phyloP scores from a whole-genome alignment of 1,140 invertebrate genomes.

The Hirudo medicinalis region DNA sequence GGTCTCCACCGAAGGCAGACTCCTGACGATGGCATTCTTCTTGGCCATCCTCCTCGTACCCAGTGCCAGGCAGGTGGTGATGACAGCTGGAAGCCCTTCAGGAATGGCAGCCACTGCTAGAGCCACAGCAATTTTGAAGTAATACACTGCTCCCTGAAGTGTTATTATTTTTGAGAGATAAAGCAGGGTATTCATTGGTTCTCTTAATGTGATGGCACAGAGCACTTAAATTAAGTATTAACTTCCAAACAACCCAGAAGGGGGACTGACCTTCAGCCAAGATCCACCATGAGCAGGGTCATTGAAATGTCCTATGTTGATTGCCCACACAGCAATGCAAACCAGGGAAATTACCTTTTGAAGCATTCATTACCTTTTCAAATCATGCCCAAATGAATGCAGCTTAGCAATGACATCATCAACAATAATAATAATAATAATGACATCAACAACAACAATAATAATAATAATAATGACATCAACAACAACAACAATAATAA shows the following conservation, averaged over 20 bases:
- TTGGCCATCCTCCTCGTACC: conserved; percentile 99
- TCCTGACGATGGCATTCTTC: conserved; percentile 99
- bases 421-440: conserved; percentile 9
- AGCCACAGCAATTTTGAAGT: conserved; percentile 99
- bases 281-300: conserved; percentile 99
- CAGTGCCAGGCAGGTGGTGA: conserved; percentile 94
- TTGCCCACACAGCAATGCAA: conserved; percentile 99
- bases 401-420: too few relatives aligned
- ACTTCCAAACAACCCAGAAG: neutral
- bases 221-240: neutral
- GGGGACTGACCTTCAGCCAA: conserved; percentile 71
- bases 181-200: too few relatives aligned
- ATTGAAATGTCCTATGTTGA: conserved; percentile 99
- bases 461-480: neutral
- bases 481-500: neutral
- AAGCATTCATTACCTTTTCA: too few relatives aligned
- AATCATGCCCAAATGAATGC: too few relatives aligned
- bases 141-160: conserved; percentile 41
- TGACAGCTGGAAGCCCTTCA: conserved; percentile 91
- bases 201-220: neutral
- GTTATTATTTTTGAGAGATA: neutral
- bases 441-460: too few relatives aligned
- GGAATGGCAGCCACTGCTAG: conserved; percentile 89
- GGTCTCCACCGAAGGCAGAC: conserved; percentile 96
- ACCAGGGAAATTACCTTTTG: conserved; percentile 84